Conservation (phyloP, 2,797 vertebrate species). For the Notamacropus eugenii region DNA sequence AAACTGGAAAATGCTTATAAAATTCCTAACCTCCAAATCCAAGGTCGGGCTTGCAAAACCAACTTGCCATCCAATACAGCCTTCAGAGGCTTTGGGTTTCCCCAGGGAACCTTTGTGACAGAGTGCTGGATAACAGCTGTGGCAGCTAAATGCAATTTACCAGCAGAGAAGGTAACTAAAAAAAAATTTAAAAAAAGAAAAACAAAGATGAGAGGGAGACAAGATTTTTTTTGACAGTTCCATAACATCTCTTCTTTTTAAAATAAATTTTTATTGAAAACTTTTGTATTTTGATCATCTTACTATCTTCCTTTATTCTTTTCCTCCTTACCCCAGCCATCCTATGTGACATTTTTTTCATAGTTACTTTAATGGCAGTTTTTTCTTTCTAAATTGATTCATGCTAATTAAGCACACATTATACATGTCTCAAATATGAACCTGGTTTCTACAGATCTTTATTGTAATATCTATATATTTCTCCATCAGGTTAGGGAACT, state of each 20-base stretch:
- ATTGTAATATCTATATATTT: background rate
- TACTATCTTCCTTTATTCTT: background rate
- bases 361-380: background rate
- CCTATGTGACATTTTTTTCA: background rate
- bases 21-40: slow-evolving; percentile 54
- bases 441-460: background rate
- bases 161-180: slow-evolving; percentile 61
- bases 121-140: slow-evolving; percentile 67
- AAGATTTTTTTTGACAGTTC: background rate
- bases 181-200: background rate
- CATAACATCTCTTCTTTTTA: background rate
- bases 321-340: background rate
- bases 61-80: slow-evolving; percentile 67
- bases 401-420: background rate
- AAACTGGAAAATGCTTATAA: slow-evolving; percentile 65
- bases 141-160: slow-evolving; percentile 49
- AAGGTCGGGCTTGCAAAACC: slow-evolving; percentile 53
- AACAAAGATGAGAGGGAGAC: background rate
- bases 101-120: slow-evolving; percentile 63
- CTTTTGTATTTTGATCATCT: background rate
- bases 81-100: slow-evolving; percentile 62
- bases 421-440: background rate
- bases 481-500: slow-evolving; percentile 57
- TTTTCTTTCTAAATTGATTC: slow-evolving; percentile 1
- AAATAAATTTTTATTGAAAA: background rate